These are phyloP conservation scores for Pygoscelis antarcticus DNA, from an alignment of 2,113 vertebrate genomes.

Conservation along the genomic window DNA sequence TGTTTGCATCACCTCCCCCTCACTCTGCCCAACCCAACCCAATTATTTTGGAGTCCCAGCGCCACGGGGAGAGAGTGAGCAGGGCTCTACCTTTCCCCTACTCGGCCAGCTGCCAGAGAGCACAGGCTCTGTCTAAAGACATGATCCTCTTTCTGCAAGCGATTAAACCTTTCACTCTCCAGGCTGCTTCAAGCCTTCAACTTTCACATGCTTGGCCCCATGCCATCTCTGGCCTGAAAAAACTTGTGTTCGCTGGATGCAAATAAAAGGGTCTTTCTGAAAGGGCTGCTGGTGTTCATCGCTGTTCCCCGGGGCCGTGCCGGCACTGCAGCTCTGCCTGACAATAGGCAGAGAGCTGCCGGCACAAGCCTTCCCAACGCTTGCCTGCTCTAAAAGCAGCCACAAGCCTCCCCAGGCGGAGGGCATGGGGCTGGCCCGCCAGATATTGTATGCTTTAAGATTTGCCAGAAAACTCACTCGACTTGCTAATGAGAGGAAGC, in stretches of 20 bases:
- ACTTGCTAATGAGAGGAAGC: neutral
- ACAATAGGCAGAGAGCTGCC: neutral
- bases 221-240: constrained; percentile 30
- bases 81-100: constrained; percentile 56
- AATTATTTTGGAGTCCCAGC: constrained; percentile 35
- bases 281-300: neutral
- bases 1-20: neutral
- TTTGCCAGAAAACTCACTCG: neutral
- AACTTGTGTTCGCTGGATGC: constrained; percentile 5
- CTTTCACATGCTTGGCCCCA: constrained; percentile 62
- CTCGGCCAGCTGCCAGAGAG: constrained; percentile 33
- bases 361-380: neutral
- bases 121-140: constrained; percentile 1
- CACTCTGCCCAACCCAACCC: neutral
- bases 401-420: neutral
- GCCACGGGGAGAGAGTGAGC: neutral
- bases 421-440: neutral
- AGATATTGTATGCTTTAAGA: neutral
- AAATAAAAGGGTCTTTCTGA: constrained; percentile 57
- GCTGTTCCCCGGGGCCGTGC: fast-evolving
- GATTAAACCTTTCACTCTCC: constrained; percentile 54
- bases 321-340: neutral
- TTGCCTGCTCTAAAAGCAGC: neutral
- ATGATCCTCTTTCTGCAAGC: constrained; percentile 34
- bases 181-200: constrained; percentile 47